phyloP scores from a whole-genome alignment of 2,113 vertebrate genomes.

The Ibidorhyncha struthersii region DNA sequence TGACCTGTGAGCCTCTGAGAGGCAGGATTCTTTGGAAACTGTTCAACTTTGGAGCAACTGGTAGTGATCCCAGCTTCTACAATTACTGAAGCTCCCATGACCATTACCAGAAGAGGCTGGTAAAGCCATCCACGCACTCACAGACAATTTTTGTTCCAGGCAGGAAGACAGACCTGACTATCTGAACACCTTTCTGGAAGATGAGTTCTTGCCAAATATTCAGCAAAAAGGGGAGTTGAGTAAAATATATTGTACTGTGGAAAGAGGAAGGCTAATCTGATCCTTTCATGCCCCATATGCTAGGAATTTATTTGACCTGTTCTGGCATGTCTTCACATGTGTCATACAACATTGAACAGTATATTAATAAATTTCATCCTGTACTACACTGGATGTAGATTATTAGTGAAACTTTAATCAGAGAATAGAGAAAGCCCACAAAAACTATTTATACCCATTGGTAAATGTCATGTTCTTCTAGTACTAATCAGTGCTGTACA shows the following conservation, averaged over 20 bases:
- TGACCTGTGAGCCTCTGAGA: background rate
- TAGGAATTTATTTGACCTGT: background rate
- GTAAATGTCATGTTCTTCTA: background rate
- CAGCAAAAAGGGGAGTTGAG: background rate
- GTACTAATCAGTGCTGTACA: background rate
- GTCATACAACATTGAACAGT: background rate
- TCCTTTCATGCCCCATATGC: background rate
- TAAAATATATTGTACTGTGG: background rate
- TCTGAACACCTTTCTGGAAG: background rate
- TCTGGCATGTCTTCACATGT: rapidly evolving
- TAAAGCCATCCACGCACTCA: background rate
- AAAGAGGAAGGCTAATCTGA: background rate
- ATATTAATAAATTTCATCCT: background rate
- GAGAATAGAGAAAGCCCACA: background rate
- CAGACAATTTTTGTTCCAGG: background rate
- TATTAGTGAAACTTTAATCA: background rate
- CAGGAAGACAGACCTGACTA: background rate
- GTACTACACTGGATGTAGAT: background rate
- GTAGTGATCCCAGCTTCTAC: background rate
- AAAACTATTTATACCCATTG: background rate
- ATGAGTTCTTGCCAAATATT: background rate
- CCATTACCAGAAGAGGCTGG: background rate
- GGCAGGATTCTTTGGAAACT: background rate
- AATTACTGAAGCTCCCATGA: background rate
- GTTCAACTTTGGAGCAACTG: background rate